Base-by-base conservation (phyloP, 2,888 invertebrate species). In the Drosophila paramelanica region DNA sequence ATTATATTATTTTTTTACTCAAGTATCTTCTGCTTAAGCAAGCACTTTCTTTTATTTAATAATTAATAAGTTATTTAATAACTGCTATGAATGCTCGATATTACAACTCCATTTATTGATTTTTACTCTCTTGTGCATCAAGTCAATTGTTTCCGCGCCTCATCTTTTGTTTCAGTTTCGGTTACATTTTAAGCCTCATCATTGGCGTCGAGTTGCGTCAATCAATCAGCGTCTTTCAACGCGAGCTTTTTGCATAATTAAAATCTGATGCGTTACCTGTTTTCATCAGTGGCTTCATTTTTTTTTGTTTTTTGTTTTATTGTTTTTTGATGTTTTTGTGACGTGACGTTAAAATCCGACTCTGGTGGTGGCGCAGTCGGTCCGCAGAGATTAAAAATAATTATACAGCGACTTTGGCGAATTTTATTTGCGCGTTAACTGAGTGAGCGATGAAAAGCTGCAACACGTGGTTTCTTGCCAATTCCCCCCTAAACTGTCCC, bases 261-360 rank as follows among this genome's bases (percentile, higher is more conserved):
- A 85, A 82, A 82, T 69, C 80, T 73, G 80, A 82, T 82, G 86
- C 75, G 85, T 77, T 85, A 77, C 85, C 73, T 67, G 62, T 64
- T 74, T 74, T 50, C 70, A 53, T 61, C 55, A 43, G 69, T 23
- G 49, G 46, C 45, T 51, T 53, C 20, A 17, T 17, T 17, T 49
- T 43, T 50, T 25, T 57, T 70, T 60, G 49, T 65, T 49, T 72
- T 46, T 41, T 46, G 51, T 42, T 38, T 31, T 38, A 8, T 36
- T 36, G 13, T 31, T 31, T 38, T 8, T 36, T 31, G 11, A 31
- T 58, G 65, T 49, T 67, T 59, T 67, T 14, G 10, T 20, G 42
- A 42, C 49, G 60, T 64, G 61, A 43, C 38, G 31, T 31, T 62
- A 47, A 47, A 68, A 49, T 66, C 52, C 50, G 33, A 31, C 49